Evolutionary conservation across 2,888 invertebrate genomes (phyloP), one percentile per base, ranked within the genome.

Genomic region (Bhutanitis thaidina): DNA sequence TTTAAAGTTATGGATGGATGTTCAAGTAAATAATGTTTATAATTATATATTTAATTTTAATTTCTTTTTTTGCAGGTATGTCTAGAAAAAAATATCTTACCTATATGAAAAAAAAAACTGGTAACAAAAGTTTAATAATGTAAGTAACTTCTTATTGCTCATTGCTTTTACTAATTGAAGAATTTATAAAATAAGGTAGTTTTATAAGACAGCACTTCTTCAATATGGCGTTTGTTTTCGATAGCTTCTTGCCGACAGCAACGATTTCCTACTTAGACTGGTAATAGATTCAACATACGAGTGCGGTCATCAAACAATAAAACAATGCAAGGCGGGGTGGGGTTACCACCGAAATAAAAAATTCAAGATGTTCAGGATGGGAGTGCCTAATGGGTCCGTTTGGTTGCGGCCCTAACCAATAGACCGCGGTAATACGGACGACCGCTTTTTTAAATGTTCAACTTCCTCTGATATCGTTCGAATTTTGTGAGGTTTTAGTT

Each of bases 281-380:
- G 10, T 12, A 34, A 34, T 12, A 34, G n/a, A 34, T 12, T 4
- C 34, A 34, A 10, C n/a, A 30, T 1, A 30, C 30, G 20, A n/a
- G n/a, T 20, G 5, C 2, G 20, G 8, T 34, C 34, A 82, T 82
- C 83, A 82, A 77, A 69, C 67, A 65, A 65, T 61, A 74, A 73
- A 87, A 87, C 85, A 87, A 88, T 86, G 79, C 71, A 71, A 80
- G 87, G 87, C 73, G 84, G 75, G 82, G 87, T 80, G 84, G 75
- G 82, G 87, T 80, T 73, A 71, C 70, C 68, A 53, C 53, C 65
- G 76, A 71, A 80, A 79, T 84, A 84, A 86, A 86, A 83, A 82
- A 78, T 79, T 80, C 78, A 80, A 84, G 80, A 82, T 72, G 69
- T 64, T 69, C 74, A 77, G 77, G 80, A 87, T 81, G 85, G 87